Base-by-base conservation (phyloP, 2,113 vertebrate species). In the Sclerurus mexicanus region DNA sequence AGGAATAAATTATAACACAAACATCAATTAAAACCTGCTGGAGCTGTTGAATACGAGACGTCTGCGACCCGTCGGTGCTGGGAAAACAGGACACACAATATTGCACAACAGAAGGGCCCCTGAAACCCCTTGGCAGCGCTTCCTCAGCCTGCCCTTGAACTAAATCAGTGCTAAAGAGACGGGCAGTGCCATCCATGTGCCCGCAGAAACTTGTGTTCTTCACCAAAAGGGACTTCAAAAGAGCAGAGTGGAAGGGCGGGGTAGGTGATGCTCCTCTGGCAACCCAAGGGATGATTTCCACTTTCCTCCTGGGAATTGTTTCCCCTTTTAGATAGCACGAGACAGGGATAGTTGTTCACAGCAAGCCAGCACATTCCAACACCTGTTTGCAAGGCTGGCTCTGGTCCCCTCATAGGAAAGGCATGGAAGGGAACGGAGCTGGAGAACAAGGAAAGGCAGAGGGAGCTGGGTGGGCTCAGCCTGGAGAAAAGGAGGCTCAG, bases 11-110 rank as follows among this genome's bases (percentile, higher is more conserved):
- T 31, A 52, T 53, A 86, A 35, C 14, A 18, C 10, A 3, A 66
- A 16, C 14, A 10, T 1, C 33, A 80, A 85, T 62, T 82, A 46
- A 79, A 76, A 52, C 3, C 4, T 6, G 24, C 21, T 13, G 53
- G 6, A 62, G 73, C 8, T 42, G 27, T 5, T 52, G 86, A 37
- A 56, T 10, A 17, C 0, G 42, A 85, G 78, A 42, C 4, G 58
- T 5, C 86, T 75, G 71, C 60, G 19, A 13, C 30, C 56, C 55
- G 12, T 1, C 40, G 24, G 60, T 21, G 71, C 62, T 10, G 40
- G 39, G 83, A 90, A 96, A 95, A 71, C 47, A 47, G 91, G 90
- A 78, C 80, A 63, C 80, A 63, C 89, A 85, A 56, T 33, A 82
- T 46, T 88, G 82, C 49, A 80, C 66, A 46, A 8, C 83, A 95